A percentile compares a stretch with the other conserved stretches of the same genome.
These are phyloP conservation scores for Plagodis pulveraria DNA, from an alignment of 2,888 invertebrate species.

Conservation along the genomic window DNA sequence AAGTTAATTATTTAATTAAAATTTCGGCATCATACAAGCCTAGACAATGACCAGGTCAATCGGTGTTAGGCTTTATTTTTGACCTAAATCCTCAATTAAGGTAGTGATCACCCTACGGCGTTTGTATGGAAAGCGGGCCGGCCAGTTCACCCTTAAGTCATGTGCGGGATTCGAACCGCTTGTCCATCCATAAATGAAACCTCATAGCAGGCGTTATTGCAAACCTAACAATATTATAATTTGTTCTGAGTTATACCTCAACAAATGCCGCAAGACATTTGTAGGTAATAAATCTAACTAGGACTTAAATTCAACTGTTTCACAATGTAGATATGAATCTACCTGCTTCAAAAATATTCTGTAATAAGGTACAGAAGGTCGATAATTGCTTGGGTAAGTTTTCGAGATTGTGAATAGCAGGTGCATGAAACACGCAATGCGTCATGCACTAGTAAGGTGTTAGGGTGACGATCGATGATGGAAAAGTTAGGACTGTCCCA, in stretches of 20 bases:
- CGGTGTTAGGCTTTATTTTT: too few relatives aligned
- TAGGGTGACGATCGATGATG: slow-evolving; percentile 42
- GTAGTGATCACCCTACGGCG: too few relatives aligned
- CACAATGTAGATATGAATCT: slow-evolving; percentile 37
- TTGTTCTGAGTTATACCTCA: not conserved
- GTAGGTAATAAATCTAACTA: slow-evolving; percentile 19
- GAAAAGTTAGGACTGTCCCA: not conserved
- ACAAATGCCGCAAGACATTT: slow-evolving; percentile 3
- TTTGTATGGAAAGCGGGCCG: too few relatives aligned
- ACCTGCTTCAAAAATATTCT: slow-evolving; percentile 24
- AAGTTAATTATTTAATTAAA: too few relatives aligned
- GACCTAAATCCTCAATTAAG: too few relatives aligned
- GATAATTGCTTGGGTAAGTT: slow-evolving; percentile 26
- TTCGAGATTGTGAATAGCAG: slow-evolving; percentile 18
- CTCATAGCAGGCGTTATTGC: too few relatives aligned
- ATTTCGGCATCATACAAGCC: too few relatives aligned
- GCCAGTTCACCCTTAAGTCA: too few relatives aligned
- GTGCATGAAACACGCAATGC: slow-evolving; percentile 52
- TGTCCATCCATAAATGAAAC: too few relatives aligned
- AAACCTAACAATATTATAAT: too few relatives aligned
- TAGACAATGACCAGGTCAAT: too few relatives aligned
- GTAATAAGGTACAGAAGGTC: slow-evolving; percentile 28
- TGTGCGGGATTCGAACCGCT: too few relatives aligned
- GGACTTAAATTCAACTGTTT: slow-evolving; percentile 29
- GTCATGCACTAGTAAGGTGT: slow-evolving; percentile 65